phyloP scores from a whole-genome alignment of 2,888 invertebrate species.

The Sphecodes monilicornis region DNA sequence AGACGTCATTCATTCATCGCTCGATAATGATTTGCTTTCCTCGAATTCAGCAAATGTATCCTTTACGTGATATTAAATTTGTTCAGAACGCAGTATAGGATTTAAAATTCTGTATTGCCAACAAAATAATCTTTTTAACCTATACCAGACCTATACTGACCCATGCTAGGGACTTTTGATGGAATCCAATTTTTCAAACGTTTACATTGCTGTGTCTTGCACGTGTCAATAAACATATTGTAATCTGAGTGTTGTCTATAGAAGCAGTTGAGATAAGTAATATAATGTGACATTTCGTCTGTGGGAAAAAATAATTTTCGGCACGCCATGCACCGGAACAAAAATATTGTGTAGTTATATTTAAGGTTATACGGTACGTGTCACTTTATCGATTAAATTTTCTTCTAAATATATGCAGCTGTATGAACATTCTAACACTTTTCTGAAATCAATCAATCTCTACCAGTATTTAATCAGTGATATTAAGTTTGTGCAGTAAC shows the following conservation, averaged over 20 bases:
- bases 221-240: conserved; percentile 22
- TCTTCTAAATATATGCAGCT: background rate
- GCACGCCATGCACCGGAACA: conserved; percentile 2
- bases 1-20: background rate
- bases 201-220: conserved; percentile 12
- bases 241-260: background rate
- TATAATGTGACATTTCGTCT: background rate
- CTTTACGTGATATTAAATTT: background rate
- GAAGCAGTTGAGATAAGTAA: background rate
- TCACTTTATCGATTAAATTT: conserved; percentile 48
- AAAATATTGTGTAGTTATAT: conserved; percentile 19
- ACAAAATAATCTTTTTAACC: background rate
- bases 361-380: conserved; percentile 59
- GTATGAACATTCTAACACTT: conserved; percentile 11
- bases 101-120: background rate
- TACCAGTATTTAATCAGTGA: conserved; percentile 10
- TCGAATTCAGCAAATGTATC: background rate
- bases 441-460: background rate
- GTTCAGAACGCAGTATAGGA: background rate
- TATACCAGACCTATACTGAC: background rate
- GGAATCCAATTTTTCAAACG: background rate
- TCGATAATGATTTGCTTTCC: background rate
- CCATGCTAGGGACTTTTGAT: conserved; percentile 9
- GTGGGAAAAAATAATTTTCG: conserved; percentile 3
- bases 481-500: conserved; percentile 14